Evolutionary conservation across 2,797 vertebrate species (phyloP).

Genomic region (Dermochelys coriacea): DNA sequence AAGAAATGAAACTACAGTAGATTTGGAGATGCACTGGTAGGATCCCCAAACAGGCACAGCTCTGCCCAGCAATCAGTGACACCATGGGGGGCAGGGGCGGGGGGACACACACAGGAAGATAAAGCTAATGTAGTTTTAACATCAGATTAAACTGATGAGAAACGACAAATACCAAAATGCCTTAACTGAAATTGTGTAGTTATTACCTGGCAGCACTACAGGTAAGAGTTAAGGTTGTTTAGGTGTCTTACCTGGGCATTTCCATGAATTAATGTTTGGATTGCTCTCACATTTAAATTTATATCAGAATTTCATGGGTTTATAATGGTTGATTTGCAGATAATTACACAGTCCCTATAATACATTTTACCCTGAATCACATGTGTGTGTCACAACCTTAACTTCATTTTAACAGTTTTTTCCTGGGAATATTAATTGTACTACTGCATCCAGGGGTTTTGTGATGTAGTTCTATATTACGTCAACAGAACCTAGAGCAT

Average conservation of each 20-base stretch:
- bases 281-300: background rate
- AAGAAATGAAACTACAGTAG: too few species aligned
- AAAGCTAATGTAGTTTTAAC: background rate
- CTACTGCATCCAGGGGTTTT: background rate
- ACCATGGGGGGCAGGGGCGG: too few species aligned
- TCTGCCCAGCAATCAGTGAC: background rate
- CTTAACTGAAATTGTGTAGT: background rate
- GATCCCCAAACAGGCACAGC: background rate
- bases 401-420: background rate
- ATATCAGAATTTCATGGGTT: background rate
- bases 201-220: background rate
- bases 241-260: background rate
- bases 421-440: background rate
- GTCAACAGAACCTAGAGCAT: background rate
- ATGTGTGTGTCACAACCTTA: background rate
- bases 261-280: background rate
- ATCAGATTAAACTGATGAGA: background rate
- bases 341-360: background rate
- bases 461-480: background rate
- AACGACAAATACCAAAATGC: background rate
- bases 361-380: background rate
- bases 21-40: too few species aligned
- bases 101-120: background rate
- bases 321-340: background rate
- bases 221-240: background rate